Evolutionary conservation across 2,797 vertebrate species (phyloP), one percentile per base, ranked within the genome.

Genomic region (Anguilla megastoma): DNA sequence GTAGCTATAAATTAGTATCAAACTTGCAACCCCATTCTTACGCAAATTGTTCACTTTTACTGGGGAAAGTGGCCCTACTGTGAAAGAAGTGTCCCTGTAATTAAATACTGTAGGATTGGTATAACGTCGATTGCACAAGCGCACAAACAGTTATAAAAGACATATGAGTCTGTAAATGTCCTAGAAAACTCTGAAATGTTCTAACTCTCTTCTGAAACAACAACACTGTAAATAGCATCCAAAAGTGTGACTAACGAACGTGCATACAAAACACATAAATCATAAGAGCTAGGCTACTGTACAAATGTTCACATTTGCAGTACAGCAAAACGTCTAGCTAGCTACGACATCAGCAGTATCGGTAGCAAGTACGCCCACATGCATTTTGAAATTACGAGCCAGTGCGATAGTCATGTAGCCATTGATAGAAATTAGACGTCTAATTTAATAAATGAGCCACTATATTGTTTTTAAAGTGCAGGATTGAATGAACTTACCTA

Each of bases 401-500:
- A 7, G 50, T 50, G 18, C 27, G 79, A 87, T 52, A 8, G 50
- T 52, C 7, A 52, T 66, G 14, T 18, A 82, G 18, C 18, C 52
- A 50, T 50, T 9, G 24, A 41, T 80, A 48, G 10, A 10, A 58
- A 82, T 82, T 10, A 56, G 30, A 58, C 7, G 36, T 79, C 30
- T 3, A 63, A 27, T 87, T n/a, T 27, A 82, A 63, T 50, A 54
- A 30, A 12, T 14, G 0, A 58, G 5, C 27, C 5, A 27, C 8
- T 1, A 84, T 9, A n/a, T 84, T 84, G 41, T 50, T 21, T 82
- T 50, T 16, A 71, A 79, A 14, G 4, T n/a, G 24, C 18, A 50
- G 1, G 7, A 50, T 0, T 50, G 7, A 8, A 27, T 87, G n/a
- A 7, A 93, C 96, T 97, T 89, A 97, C 96, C 96, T 87, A 96